Base-by-base conservation (phyloP, 2,888 invertebrate species). In the Exocentrus adspersus region DNA sequence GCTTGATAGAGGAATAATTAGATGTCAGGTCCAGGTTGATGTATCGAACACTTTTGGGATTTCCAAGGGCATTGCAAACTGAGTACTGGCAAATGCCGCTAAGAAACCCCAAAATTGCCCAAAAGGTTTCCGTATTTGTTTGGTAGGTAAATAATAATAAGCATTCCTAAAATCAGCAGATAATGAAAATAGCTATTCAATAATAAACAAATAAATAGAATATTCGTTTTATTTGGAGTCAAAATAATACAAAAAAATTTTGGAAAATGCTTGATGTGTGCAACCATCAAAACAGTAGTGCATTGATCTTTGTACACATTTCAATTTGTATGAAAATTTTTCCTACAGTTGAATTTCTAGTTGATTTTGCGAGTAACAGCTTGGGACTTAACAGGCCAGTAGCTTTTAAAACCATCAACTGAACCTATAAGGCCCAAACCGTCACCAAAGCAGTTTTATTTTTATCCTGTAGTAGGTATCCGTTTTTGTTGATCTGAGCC, bases 321-420 rank as follows among this genome's bases (percentile, higher is more conserved):
- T 4, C 12, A 14, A 41, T 41, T 41, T 41, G n/a, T n/a, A n/a
- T n/a, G n/a, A n/a, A n/a, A n/a, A n/a, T n/a, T n/a, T n/a, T n/a
- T n/a, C n/a, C n/a, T n/a, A n/a, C n/a, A n/a, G n/a, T n/a, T 14
- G 9, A 6, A 9, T 12, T 14, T 12, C 21, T 14, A 1, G 48
- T 6, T 24, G 70, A 42, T 60, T 62, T 68, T 66, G 76, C 81
- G 77, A 73, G 74, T 83, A 86, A 85, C 84, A 85, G 86, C 90
- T 91, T 90, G 91, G 91, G 91, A 91, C 91, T 91, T 91, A 91
- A 91, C 90, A 91, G 91, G 91, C 91, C 91, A 91, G 91, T 91
- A 91, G 89, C 87, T 84, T 84, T 78, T 84, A 73, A 80, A 85
- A 85, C 81, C 81, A 87, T 87, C 86, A 86, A 85, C 86, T 86